Base-by-base conservation (phyloP, 2,888 invertebrate genomes). In the Crematogaster levior region DNA sequence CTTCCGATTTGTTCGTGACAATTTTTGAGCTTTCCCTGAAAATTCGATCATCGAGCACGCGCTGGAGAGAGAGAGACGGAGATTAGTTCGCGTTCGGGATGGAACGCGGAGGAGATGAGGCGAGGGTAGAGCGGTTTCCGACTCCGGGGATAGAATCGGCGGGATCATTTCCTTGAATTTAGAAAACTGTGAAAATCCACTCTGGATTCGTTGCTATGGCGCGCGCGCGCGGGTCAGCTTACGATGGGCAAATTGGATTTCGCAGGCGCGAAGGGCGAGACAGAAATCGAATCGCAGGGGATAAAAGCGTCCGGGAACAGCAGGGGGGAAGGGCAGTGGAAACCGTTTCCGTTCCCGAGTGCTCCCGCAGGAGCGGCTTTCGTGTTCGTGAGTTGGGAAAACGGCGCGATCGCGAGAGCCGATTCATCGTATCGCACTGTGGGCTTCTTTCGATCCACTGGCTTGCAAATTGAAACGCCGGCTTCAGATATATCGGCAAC, bases 121-220 rank as follows among this genome's bases (percentile, higher is more conserved):
- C 77, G 77, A 63, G 53, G 43, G 60, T 27, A 53, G 77, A 81
- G 65, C 63, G 51, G 79, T 63, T 81, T 77, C 81, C 77, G 65
- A 63, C 65, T 53, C 46, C 56, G 81, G 46, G 53, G 61, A 81
- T 63, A 63, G 81, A 77, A 81, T 77, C 79, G 81, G 77, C 84
- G 75, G 75, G 56, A 77, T 81, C 81, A 77, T 81, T 81, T 81
- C 81, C 81, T 75, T 75, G 77, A 77, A 81, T 81, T 81, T 81
- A 77, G 77, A 81, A 81, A 81, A 81, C 73, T 81, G 61, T 51
- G 77, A 65, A 77, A 81, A 81, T 77, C 43, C 63, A 61, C 77
- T 63, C 60, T 63, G 70, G 51, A 60, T 60, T 48, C 30, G 61
- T 34, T 40, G 51, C 51, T 37, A 34, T 56, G 53, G 27, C 37